Percentiles rank a stretch among this genome's conserved stretches.
These are phyloP conservation scores for Cathartes aura DNA, from an alignment of 2,113 vertebrate species.

Conservation along the genomic window DNA sequence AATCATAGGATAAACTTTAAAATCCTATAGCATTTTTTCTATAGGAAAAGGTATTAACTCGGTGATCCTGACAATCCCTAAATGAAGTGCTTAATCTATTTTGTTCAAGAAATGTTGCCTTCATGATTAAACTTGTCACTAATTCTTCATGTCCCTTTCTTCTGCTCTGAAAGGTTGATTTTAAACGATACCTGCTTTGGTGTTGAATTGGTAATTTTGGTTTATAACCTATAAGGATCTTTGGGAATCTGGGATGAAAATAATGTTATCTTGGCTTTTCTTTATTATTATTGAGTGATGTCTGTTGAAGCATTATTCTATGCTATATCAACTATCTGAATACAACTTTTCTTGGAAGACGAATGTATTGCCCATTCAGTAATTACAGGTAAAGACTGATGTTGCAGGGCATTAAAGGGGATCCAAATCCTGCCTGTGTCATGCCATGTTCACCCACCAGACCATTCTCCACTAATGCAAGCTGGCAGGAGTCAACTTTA, in stretches of 20 bases:
- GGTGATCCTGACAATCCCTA: background rate
- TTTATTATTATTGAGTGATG: background rate
- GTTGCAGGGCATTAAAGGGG: background rate
- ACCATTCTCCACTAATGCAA: background rate
- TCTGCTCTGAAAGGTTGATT: background rate
- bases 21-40: background rate
- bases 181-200: background rate
- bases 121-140: background rate
- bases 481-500: background rate
- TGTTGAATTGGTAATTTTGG: background rate
- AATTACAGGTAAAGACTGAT: background rate
- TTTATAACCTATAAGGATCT: background rate
- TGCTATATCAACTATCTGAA: background rate
- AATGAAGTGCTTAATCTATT: background rate
- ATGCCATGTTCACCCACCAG: rapidly evolving
- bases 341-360: background rate
- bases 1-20: background rate
- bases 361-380: background rate
- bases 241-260: background rate
- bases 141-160: background rate
- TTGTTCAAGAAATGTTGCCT: background rate
- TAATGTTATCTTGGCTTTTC: background rate
- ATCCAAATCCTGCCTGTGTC: background rate
- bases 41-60: background rate
- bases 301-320: background rate